phyloP scores from a whole-genome alignment of 2,797 vertebrate species.

The Ambastaia sidthimunki region DNA sequence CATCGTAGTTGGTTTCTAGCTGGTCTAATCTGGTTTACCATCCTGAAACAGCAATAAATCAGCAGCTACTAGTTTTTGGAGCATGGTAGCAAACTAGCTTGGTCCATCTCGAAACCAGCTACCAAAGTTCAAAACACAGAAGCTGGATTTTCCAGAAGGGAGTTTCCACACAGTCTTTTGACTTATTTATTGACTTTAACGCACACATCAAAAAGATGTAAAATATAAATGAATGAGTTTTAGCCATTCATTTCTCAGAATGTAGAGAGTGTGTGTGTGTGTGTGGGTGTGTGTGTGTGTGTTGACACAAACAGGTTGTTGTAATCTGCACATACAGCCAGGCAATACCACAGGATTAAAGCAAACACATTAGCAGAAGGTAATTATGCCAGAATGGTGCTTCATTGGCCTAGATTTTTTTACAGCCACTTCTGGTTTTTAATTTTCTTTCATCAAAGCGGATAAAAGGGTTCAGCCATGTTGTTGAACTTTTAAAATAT shows the following conservation, averaged over 20 bases:
- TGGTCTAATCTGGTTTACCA: background rate
- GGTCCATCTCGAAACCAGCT: background rate
- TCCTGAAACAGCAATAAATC: background rate
- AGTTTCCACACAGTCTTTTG: constrained; percentile 35
- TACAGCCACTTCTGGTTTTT: constrained; percentile 70
- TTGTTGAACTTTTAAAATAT: constrained; percentile 63
- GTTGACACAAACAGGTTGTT: constrained; percentile 55
- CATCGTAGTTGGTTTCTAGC: background rate
- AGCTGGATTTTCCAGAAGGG: constrained; percentile 1
- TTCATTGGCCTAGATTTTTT: constrained; percentile 71
- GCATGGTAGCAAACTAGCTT: background rate
- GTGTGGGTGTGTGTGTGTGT: background rate
- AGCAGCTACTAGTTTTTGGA: background rate
- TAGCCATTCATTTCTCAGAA: no score
- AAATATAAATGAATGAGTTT: constrained; percentile 49
- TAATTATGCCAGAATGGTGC: constrained; percentile 73
- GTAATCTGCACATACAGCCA: constrained; percentile 74
- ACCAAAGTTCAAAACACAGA: background rate
- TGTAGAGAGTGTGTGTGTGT: background rate
- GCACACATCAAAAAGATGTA: constrained; percentile 33
- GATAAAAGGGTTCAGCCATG: constrained; percentile 64
- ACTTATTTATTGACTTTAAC: constrained; percentile 56
- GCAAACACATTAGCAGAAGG: constrained; percentile 68
- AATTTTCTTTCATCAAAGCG: constrained; percentile 74
- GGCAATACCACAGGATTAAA: constrained; percentile 72